These are phyloP conservation scores for Erebia ligea DNA, from an alignment of 2,888 invertebrate genomes.

Conservation along the genomic window DNA sequence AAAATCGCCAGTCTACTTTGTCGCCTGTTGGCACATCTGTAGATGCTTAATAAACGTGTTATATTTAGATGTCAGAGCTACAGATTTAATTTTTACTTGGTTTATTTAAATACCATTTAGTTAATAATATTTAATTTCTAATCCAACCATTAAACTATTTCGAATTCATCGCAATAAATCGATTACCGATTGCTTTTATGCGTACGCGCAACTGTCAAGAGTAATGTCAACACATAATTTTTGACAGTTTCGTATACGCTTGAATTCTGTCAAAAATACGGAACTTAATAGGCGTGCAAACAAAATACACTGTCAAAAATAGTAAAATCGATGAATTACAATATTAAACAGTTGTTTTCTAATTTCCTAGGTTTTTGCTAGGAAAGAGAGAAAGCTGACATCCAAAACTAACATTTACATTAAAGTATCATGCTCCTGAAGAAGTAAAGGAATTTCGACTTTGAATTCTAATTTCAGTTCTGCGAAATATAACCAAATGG, in stretches of 20 bases:
- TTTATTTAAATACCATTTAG: too few relatives aligned
- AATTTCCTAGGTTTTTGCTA: not conserved
- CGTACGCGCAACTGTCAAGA: not conserved
- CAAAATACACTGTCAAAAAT: not conserved
- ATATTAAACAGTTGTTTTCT: not conserved
- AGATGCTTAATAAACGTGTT: slow-evolving; percentile 2
- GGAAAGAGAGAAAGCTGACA: slow-evolving; percentile 1
- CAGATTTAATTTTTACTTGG: not conserved
- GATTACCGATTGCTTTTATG: not conserved
- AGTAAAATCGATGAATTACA: not conserved
- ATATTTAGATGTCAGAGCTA: slow-evolving; percentile 12
- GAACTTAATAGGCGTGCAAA: not conserved
- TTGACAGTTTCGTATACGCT: not conserved
- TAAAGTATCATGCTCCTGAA: slow-evolving; percentile 5
- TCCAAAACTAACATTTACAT: not conserved
- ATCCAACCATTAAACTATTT: too few relatives aligned
- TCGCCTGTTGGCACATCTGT: slow-evolving; percentile 6
- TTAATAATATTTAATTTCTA: too few relatives aligned
- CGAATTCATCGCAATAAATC: not conserved
- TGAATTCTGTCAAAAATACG: not conserved
- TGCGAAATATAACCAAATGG: slow-evolving; percentile 21
- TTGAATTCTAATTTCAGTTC: slow-evolving; percentile 12
- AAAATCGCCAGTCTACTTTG: not conserved
- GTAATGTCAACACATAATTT: not conserved
- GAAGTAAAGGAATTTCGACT: not conserved